Evolutionary conservation across 1,140 invertebrate species (phyloP).

Genomic region (Sinonovacula constricta): DNA sequence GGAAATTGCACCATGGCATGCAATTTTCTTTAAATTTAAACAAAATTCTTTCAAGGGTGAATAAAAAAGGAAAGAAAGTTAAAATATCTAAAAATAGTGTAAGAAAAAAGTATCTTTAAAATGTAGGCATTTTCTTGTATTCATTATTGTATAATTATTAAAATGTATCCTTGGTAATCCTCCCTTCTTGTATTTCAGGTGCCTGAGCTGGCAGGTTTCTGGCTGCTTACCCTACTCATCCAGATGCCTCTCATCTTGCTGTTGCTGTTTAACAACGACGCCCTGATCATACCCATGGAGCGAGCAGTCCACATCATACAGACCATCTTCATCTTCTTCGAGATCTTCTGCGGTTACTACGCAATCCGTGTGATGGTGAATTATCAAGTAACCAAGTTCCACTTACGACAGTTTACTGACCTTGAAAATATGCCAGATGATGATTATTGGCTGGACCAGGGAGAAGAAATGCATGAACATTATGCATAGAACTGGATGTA

Average conservation of each 20-base stretch:
- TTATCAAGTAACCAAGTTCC: slow-evolving; percentile 77
- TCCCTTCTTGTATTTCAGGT: slow-evolving; percentile 84
- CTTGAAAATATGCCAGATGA: slow-evolving; percentile 68
- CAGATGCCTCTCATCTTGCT: slow-evolving; percentile 89
- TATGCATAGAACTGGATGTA: no score
- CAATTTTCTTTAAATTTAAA: no score
- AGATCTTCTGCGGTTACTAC: slow-evolving; percentile 84
- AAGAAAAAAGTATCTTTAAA: no score
- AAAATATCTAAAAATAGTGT: no score
- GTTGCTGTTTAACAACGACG: slow-evolving; percentile 84
- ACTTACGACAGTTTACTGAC: slow-evolving; percentile 75
- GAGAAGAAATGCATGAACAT: slow-evolving; percentile 48
- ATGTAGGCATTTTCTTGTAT: no score
- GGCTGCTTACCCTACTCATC: slow-evolving; percentile 90
- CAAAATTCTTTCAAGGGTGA: not conserved
- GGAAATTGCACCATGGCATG: no score
- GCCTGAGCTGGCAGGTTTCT: slow-evolving; percentile 91
- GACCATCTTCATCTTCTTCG: slow-evolving; percentile 83
- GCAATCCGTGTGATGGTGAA: slow-evolving; percentile 77
- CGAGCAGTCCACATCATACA: slow-evolving; percentile 84
- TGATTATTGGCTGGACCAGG: slow-evolving; percentile 56
- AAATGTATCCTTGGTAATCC: not conserved
- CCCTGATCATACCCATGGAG: slow-evolving; percentile 84
- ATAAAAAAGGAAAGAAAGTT: no score
- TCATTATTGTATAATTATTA: slow-evolving; percentile 6